Conservation (phyloP, 2,797 vertebrate genomes). For the Mionectes olivaceus region DNA sequence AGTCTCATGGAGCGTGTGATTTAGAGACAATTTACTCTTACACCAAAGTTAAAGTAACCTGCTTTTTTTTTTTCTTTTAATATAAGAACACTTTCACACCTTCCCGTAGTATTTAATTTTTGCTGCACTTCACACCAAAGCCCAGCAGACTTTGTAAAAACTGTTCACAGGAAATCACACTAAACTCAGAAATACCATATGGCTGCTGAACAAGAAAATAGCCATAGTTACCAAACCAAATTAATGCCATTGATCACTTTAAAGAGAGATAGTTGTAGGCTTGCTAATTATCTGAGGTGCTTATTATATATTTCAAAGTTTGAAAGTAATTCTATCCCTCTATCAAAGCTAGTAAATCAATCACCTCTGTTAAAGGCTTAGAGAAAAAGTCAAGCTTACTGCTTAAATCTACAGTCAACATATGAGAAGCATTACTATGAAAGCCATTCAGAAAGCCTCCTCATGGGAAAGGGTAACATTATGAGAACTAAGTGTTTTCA, state of each 20-base stretch:
- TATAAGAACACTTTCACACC: conserved; percentile 11
- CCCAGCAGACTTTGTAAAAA: conserved; percentile 48
- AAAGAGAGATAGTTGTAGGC: conserved; percentile 30
- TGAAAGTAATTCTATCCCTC: conserved; percentile 40
- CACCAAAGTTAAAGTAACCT: background rate
- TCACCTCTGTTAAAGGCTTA: conserved; percentile 46
- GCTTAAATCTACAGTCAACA: conserved; percentile 50
- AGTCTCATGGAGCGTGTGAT: background rate
- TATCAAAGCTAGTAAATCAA: conserved; percentile 52
- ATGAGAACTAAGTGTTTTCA: conserved; percentile 71
- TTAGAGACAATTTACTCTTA: background rate
- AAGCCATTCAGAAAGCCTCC: conserved; percentile 49
- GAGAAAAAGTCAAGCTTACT: conserved; percentile 29
- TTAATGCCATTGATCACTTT: conserved; percentile 35
- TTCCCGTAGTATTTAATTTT: conserved; percentile 38
- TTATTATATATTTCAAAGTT: conserved; percentile 57
- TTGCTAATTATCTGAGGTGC: conserved; percentile 46
- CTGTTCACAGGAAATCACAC: conserved; percentile 38
- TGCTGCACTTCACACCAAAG: conserved; percentile 33
- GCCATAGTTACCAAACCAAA: conserved; percentile 28
- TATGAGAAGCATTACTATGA: conserved; percentile 70
- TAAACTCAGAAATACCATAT: conserved; percentile 58
- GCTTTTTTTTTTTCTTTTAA: background rate
- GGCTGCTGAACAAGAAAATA: conserved; percentile 17
- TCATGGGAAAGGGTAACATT: conserved; percentile 63